Percentiles rank a stretch among this genome's conserved stretches.
phyloP scores from a whole-genome alignment of 2,797 vertebrate genomes.

The Schizothorax lantsangensis region DNA sequence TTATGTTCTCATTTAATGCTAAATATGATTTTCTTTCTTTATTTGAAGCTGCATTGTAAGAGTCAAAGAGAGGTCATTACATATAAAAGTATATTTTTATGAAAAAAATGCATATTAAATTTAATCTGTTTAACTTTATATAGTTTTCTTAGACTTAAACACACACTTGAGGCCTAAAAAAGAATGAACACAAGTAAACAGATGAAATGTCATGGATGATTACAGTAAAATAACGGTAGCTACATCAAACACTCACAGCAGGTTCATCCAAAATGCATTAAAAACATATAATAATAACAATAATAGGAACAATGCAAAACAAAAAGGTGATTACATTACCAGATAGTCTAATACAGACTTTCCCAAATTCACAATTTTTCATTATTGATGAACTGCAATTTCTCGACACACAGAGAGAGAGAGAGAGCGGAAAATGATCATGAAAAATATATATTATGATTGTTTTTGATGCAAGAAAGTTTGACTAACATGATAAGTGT shows the following conservation, averaged over 20 bases:
- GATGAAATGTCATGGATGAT: not conserved
- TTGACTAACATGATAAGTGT: too few species aligned
- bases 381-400: too few species aligned
- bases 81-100: not conserved
- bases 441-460: too few species aligned
- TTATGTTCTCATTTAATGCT: constrained; percentile 37
- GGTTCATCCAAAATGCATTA: constrained; percentile 43
- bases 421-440: too few species aligned
- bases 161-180: not conserved
- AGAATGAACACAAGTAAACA: too few species aligned
- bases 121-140: not conserved
- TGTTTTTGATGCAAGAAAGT: too few species aligned
- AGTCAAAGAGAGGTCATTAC: not conserved
- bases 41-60: not conserved
- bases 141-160: not conserved
- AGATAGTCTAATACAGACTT: too few species aligned
- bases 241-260: constrained; percentile 26
- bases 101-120: not conserved
- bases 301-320: constrained; percentile 66
- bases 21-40: too few species aligned
- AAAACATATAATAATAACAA: constrained; percentile 44
- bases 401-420: too few species aligned
- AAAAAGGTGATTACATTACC: not conserved
- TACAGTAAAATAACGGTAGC: constrained; percentile 48
- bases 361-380: too few species aligned